Conservation (phyloP, 2,797 vertebrate genomes). For the Gorsachius magnificus region DNA sequence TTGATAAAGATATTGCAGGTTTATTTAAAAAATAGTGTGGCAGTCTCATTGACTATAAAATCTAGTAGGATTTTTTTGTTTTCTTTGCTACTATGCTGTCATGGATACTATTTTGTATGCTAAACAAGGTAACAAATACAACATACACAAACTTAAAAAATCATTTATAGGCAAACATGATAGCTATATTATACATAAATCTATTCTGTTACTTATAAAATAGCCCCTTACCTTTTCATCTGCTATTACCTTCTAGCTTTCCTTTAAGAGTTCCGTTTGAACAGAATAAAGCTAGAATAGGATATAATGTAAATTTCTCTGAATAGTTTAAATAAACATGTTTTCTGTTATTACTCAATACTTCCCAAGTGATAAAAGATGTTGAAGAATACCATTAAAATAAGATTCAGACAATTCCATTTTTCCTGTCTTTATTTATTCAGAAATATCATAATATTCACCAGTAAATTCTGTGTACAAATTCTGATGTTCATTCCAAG, state of each 20-base stretch:
- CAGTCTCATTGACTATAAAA: not conserved
- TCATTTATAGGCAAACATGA: not conserved
- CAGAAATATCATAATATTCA: not conserved
- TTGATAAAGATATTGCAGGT: not conserved
- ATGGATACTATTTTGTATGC: not conserved
- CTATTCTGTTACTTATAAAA: not conserved
- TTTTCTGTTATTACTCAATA: not conserved
- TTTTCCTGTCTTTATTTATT: not conserved
- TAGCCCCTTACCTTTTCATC: not conserved
- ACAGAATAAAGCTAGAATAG: not conserved
- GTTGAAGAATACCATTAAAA: not conserved
- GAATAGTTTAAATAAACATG: not conserved
- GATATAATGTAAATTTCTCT: not conserved
- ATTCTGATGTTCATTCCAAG: not conserved
- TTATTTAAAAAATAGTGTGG: not conserved
- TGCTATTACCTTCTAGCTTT: not conserved
- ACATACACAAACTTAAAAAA: not conserved
- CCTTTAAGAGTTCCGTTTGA: not conserved
- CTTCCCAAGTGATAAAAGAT: not conserved
- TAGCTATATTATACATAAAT: not conserved
- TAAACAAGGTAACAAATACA: not conserved
- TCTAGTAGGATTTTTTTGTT: not conserved
- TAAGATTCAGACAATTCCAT: not conserved
- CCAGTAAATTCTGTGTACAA: not conserved
- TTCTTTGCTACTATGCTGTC: not conserved